A percentile compares a stretch with the other conserved stretches of the same genome.
These are phyloP conservation scores for Machimus rusticus DNA, from an alignment of 2,888 invertebrate genomes.

Conservation along the genomic window DNA sequence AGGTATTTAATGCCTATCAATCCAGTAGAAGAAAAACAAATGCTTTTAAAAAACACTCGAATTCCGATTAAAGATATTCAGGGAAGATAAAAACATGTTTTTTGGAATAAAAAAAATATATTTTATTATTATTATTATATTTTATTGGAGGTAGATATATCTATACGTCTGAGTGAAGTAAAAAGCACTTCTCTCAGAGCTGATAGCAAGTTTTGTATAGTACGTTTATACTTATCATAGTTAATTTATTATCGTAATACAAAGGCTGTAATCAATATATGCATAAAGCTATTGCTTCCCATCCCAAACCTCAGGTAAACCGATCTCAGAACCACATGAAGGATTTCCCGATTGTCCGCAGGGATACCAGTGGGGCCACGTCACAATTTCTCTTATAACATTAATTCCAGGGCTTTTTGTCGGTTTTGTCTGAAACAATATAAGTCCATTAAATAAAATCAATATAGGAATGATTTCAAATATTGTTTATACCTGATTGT, in stretches of 20 bases:
- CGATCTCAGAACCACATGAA: constrained; percentile 58
- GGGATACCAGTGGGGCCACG: constrained; percentile 64
- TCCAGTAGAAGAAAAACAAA: too few species aligned
- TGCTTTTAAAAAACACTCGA: too few species aligned
- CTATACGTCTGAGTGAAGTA: neutral
- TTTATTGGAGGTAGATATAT: neutral
- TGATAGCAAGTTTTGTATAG: neutral
- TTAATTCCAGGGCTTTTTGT: constrained; percentile 66
- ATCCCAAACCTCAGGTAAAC: constrained; percentile 56
- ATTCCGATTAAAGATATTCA: too few species aligned
- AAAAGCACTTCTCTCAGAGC: neutral
- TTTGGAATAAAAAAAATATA: neutral
- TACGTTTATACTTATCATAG: neutral
- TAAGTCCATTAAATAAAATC: neutral
- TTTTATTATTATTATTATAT: too few species aligned
- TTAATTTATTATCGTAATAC: neutral
- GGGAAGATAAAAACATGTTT: neutral
- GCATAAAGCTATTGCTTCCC: constrained; percentile 40
- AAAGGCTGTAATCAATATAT: neutral
- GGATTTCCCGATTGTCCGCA: constrained; percentile 55
- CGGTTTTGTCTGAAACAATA: constrained; percentile 55
- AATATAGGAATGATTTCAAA: neutral
- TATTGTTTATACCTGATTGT: constrained; percentile 62
- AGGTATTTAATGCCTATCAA: too few species aligned
- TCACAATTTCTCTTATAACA: constrained; percentile 63